A percentile compares a stretch with the other conserved stretches of the same genome.
Conservation (phyloP, 2,888 invertebrate species). For the Sphinx pinastri region DNA sequence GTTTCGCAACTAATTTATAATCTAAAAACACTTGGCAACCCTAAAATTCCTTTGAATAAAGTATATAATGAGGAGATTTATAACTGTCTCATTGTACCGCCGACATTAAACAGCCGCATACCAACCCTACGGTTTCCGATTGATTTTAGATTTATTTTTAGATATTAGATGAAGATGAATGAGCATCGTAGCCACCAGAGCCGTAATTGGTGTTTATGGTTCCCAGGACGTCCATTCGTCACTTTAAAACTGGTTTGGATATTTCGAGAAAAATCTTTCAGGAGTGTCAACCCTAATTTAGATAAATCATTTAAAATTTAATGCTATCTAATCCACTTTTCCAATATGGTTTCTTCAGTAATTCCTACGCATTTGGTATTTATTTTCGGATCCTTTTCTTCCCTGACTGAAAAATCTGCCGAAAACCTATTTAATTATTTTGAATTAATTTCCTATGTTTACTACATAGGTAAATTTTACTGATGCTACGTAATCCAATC, state of each 20-base stretch:
- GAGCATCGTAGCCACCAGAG: background rate
- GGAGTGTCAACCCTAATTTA: background rate
- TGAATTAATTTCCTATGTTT: too few species aligned
- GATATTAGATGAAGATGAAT: constrained; percentile 39
- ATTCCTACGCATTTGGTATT: too few species aligned
- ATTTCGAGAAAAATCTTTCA: background rate
- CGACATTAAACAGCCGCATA: constrained; percentile 39
- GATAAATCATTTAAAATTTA: background rate
- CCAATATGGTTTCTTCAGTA: too few species aligned
- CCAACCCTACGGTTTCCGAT: constrained; percentile 32
- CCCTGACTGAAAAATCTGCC: too few species aligned
- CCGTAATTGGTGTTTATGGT: background rate
- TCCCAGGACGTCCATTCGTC: background rate
- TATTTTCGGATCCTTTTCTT: too few species aligned
- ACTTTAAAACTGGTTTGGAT: background rate
- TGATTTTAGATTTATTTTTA: constrained; percentile 48
- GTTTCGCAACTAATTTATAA: constrained; percentile 16
- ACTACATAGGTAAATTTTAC: too few species aligned
- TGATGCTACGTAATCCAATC: too few species aligned
- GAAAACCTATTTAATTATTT: too few species aligned
- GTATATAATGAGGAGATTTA: constrained; percentile 17
- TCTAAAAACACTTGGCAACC: constrained; percentile 4
- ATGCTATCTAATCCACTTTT: too few species aligned
- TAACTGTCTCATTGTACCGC: constrained; percentile 26
- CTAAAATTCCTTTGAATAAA: constrained; percentile 16